These are phyloP conservation scores for Apodemus sylvaticus DNA, from an alignment of 2,113 vertebrate species.

Conservation along the genomic window DNA sequence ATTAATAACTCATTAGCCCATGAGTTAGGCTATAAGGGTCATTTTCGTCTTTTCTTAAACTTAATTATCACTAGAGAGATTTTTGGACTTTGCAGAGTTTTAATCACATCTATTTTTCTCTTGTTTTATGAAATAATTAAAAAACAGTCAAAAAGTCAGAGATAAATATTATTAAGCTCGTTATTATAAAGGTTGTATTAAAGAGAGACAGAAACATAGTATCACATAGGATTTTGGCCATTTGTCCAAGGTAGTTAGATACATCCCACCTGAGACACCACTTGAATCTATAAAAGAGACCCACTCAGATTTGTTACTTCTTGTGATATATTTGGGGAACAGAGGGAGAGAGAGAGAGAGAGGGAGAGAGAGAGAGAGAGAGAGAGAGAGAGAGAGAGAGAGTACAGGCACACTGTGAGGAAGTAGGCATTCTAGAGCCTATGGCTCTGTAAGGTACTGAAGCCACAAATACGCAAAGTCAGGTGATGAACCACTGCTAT, in stretches of 20 bases:
- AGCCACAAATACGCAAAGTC: neutral
- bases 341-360: too few relatives aligned
- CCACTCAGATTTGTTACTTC: neutral
- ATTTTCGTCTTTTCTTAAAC: neutral
- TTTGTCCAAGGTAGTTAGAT: neutral
- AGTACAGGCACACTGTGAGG: neutral
- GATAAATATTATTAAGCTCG: too few relatives aligned
- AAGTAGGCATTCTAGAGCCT: neutral
- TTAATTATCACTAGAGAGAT: neutral
- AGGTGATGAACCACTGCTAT: accelerated
- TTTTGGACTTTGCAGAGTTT: neutral
- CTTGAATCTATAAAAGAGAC: neutral
- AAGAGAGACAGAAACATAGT: neutral
- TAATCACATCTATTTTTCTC: neutral
- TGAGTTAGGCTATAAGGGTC: neutral
- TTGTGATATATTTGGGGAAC: neutral
- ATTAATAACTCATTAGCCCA: too few relatives aligned
- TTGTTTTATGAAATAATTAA: conserved; percentile 34
- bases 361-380: too few relatives aligned
- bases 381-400: neutral
- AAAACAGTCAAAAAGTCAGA: neutral
- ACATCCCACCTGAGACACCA: neutral
- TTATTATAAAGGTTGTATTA: neutral
- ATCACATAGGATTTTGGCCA: neutral
- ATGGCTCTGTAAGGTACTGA: neutral